Evolutionary conservation across 2,797 vertebrate species (phyloP).

Genomic region (Acipenser oxyrinchus): DNA sequence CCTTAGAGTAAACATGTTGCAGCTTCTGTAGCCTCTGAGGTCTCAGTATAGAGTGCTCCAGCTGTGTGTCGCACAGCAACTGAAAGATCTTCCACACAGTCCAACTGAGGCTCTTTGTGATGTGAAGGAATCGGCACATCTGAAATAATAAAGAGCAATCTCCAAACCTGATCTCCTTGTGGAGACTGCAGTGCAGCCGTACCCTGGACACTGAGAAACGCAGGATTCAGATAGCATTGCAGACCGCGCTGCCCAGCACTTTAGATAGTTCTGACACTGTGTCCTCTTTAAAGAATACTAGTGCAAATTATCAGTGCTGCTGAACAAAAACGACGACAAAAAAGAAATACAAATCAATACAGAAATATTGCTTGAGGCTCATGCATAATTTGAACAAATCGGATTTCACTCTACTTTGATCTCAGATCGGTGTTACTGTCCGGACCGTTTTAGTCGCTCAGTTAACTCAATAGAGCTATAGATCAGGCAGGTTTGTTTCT

Average conservation of each 20-base stretch:
- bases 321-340: constrained; percentile 19
- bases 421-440: constrained; percentile 49
- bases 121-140: not conserved
- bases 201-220: too few relatives aligned
- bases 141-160: not conserved
- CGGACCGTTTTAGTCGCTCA: constrained; percentile 27
- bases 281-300: too few relatives aligned
- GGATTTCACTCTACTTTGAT: constrained; percentile 77
- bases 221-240: too few relatives aligned
- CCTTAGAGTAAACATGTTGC: not conserved
- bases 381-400: constrained; percentile 72
- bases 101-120: not conserved
- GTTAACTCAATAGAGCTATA: too few relatives aligned
- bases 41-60: not conserved
- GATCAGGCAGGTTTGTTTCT: too few relatives aligned
- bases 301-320: too few relatives aligned
- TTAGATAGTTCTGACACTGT: too few relatives aligned
- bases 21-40: not conserved
- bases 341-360: constrained; percentile 65
- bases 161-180: not conserved
- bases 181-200: not conserved
- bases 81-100: not conserved
- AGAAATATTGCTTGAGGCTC: constrained; percentile 65
- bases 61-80: not conserved
- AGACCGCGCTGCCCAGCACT: too few relatives aligned